Base-by-base conservation (phyloP, 2,113 vertebrate genomes). In the Prochilodus magdalenae region DNA sequence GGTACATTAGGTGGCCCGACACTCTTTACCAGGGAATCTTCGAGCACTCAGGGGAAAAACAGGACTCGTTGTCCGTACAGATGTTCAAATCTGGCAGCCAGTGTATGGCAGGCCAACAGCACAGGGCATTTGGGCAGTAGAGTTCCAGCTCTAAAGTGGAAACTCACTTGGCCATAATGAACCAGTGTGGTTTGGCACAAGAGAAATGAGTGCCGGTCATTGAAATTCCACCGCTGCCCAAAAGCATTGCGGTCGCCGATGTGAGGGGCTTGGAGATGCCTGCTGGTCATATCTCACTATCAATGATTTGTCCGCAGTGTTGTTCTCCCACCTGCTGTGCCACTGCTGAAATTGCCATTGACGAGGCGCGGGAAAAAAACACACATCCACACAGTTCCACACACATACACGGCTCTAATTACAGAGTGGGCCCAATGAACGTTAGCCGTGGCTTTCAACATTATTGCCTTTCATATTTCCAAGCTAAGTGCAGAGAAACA, bases 1-100 rank as follows among this genome's bases (percentile, higher is more conserved):
- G 97, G 96, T 97, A 99, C 97, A 99, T 99, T 99, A 99, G 95
- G 93, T 93, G 96, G 96, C 93, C 95, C 96, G 93, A 88, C 90
- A 94, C 92, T 96, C 95, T 97, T 95, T 94, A 94, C 90, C 93
- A 95, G 92, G 90, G 87, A 95, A 92, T 91, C 94, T 94, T 93
- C 93, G 89, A 92, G 93, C 90, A 92, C 93, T 93, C 91, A 91
- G 87, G 91, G 92, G 95, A 90, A 94, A 90, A 94, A 90, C n/a
- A n/a, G n/a, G 93, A 90, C 94, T 94, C 93, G 94, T 96, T 97
- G 96, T 94, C 89, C 51, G 87, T 90, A 90, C 92, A 92, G 91
- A 93, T 92, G 93, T 93, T 91, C 87, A 80, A 89, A 88, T 86
- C 90, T 93, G 88, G 90, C 88, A 90, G 13, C 15, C 90, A 90